phyloP scores from a whole-genome alignment of 2,113 vertebrate species.

The Xiphorhynchus elegans region DNA sequence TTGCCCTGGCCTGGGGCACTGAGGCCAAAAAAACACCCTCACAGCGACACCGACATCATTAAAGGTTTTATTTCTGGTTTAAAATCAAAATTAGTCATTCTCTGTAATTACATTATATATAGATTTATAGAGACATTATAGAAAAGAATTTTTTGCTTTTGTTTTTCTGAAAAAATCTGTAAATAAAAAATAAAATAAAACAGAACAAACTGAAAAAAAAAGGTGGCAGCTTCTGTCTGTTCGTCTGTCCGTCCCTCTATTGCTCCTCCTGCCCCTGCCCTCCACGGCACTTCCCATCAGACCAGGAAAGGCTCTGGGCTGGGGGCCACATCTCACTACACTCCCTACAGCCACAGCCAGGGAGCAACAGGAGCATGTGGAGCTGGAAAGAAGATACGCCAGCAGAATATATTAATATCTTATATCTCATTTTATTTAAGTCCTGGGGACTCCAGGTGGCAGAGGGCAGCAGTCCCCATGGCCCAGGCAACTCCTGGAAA shows the following conservation, averaged over 20 bases:
- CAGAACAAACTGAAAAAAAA: background rate
- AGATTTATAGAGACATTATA: slow-evolving; percentile 73
- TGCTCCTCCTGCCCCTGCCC: background rate
- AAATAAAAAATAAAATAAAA: slow-evolving; percentile 59
- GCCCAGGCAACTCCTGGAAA: slow-evolving; percentile 23
- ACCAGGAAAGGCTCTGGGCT: background rate
- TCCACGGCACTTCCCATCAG: background rate
- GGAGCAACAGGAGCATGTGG: slow-evolving; percentile 43
- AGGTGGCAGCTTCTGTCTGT: slow-evolving; percentile 40
- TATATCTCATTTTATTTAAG: slow-evolving; percentile 59
- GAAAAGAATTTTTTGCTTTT: slow-evolving; percentile 65
- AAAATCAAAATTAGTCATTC: slow-evolving; percentile 71
- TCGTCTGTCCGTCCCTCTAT: background rate
- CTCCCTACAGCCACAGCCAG: background rate
- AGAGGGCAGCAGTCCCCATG: background rate
- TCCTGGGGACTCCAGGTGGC: slow-evolving; percentile 18
- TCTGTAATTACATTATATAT: slow-evolving; percentile 74
- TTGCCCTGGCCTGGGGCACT: background rate
- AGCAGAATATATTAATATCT: slow-evolving; percentile 73
- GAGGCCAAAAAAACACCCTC: background rate
- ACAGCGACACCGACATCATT: background rate
- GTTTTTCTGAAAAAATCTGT: slow-evolving; percentile 60
- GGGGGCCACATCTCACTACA: background rate
- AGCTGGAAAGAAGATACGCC: slow-evolving; percentile 67
- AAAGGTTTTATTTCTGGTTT: slow-evolving; percentile 73